Conservation (phyloP, 2,113 vertebrate species). For the Setophaga coronata region DNA sequence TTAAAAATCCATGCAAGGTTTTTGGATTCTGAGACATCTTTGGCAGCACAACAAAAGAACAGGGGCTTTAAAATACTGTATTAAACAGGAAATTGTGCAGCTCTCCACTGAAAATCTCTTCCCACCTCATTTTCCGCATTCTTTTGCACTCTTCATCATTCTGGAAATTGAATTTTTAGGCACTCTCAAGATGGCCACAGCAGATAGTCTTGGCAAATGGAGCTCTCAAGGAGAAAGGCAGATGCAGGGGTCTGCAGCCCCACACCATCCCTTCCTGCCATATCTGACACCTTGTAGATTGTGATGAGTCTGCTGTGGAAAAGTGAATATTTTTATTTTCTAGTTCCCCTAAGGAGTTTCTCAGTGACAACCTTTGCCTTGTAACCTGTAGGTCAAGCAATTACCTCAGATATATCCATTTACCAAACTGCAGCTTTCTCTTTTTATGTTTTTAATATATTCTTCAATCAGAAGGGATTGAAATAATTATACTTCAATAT, state of each 20-base stretch:
- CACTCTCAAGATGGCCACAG: neutral
- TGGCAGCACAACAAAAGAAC: neutral
- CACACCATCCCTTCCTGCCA: neutral
- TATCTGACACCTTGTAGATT: neutral
- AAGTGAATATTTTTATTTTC: neutral
- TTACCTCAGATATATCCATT: neutral
- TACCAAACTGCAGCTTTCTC: neutral
- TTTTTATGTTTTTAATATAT: neutral
- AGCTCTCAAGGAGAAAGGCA: neutral
- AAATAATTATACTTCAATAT: neutral
- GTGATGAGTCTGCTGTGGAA: neutral
- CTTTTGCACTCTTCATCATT: neutral
- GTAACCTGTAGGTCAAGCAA: neutral
- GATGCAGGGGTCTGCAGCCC: neutral
- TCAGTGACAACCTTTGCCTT: neutral
- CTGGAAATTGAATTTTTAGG: neutral
- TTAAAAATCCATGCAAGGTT: neutral
- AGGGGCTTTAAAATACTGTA: neutral
- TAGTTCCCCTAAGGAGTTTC: neutral
- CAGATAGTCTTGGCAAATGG: neutral
- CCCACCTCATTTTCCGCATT: neutral
- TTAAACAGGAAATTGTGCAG: constrained; percentile 4
- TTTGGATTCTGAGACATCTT: neutral
- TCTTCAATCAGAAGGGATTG: neutral
- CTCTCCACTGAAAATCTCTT: neutral